Evolutionary conservation across 1,140 invertebrate species (phyloP).

Genomic region (Idris sp.): DNA sequence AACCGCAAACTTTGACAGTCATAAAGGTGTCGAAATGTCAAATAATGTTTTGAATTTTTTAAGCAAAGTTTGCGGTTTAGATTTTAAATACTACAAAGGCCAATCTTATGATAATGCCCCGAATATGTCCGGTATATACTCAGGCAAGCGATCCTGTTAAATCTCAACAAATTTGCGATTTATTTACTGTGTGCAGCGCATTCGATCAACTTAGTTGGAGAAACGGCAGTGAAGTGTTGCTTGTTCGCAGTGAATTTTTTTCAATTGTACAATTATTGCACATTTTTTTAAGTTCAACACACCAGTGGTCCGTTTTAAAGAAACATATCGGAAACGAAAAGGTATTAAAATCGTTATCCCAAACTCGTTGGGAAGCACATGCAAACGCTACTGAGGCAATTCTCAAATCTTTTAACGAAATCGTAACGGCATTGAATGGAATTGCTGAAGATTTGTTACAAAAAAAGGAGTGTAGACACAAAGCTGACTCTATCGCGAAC

Average conservation of each 20-base stretch:
- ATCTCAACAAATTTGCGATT: conserved; percentile 20
- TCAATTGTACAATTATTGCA: conserved; percentile 35
- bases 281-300: conserved; percentile 43
- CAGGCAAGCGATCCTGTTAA: conserved; percentile 23
- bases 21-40: conserved; percentile 7
- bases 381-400: conserved; percentile 15
- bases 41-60: conserved; percentile 23
- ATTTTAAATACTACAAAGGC: conserved; percentile 41
- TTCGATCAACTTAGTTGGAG: conserved; percentile 45
- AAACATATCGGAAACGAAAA: conserved; percentile 7
- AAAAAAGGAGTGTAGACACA: conserved; percentile 15
- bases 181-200: conserved; percentile 29
- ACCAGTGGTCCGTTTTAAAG: conserved; percentile 47
- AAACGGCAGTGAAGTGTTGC: conserved; percentile 41
- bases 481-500: conserved; percentile 17
- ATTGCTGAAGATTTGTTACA: conserved; percentile 11
- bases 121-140: conserved; percentile 46
- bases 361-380: conserved; percentile 39
- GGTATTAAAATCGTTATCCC: conserved; percentile 12
- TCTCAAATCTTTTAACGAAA: conserved; percentile 10
- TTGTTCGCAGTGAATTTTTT: conserved; percentile 37
- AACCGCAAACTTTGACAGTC: conserved; percentile 12
- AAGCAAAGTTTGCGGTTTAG: conserved; percentile 11
- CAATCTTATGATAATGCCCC: conserved; percentile 45
- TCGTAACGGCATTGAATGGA: conserved; percentile 3